Evolutionary conservation across 2,797 vertebrate genomes (phyloP).

Genomic region (Sarcophilus harrisii): DNA sequence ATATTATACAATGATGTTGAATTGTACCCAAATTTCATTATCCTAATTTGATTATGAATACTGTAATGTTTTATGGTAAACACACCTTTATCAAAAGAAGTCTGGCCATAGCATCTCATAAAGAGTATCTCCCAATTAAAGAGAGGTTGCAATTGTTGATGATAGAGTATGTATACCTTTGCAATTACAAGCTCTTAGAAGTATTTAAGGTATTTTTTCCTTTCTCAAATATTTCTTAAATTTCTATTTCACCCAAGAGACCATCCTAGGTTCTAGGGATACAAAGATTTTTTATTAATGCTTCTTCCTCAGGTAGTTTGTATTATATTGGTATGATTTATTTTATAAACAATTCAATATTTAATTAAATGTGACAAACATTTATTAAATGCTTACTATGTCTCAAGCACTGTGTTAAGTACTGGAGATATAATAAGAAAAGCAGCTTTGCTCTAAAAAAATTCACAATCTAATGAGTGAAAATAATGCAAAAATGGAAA

Average conservation of each 20-base stretch:
- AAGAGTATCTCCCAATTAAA: not conserved
- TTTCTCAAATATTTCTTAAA: not conserved
- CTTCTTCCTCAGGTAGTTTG: not conserved
- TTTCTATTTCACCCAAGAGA: not conserved
- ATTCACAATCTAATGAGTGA: not conserved
- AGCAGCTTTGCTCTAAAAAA: not conserved
- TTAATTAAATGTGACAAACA: not conserved
- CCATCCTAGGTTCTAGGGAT: not conserved
- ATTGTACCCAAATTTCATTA: not conserved
- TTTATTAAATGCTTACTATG: not conserved
- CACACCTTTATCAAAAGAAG: not conserved
- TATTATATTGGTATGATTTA: not conserved
- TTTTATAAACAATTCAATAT: not conserved
- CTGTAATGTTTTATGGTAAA: not conserved
- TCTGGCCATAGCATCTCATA: not conserved
- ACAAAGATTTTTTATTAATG: not conserved
- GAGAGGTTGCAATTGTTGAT: not conserved
- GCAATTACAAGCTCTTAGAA: not conserved
- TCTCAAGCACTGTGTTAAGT: not conserved
- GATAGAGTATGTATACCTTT: not conserved
- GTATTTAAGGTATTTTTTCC: not conserved
- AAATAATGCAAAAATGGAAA: not conserved
- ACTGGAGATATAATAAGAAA: not conserved
- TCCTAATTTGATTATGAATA: not conserved
- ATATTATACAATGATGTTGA: not conserved